Evolutionary conservation across 2,113 vertebrate species (phyloP), one percentile per base, ranked within the genome.

Genomic region (Gymnocephalus cernua): DNA sequence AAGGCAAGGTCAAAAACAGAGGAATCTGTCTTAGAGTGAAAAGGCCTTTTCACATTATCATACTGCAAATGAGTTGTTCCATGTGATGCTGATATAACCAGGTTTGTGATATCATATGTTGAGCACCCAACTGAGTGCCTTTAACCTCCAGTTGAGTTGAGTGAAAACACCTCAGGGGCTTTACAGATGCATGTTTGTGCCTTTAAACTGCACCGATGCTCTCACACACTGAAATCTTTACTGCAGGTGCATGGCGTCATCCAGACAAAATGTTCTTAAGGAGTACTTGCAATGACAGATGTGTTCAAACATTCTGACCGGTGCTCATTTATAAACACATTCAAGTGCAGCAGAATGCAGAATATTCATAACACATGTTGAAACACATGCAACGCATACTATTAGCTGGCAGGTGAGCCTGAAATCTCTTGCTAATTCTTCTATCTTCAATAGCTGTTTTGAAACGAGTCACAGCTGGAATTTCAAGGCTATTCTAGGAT

Each of bases 201-300:
- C n/a, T 53, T 70, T 80, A 23, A 82, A 72, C 63, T 54, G 41
- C 47, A 32, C 27, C 15, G 11, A 29, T n/a, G 18, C 16, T 56
- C 15, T 71, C 69, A 16, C 47, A 51, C 45, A 53, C 70, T 48
- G 4, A 83, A 61, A 38, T 62, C 67, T 79, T 63, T 38, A 73
- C 73, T 2, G 38, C n/a, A n/a, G 10, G 10, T 67, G 73, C 66
- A 21, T 79, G 74, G 9, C 65, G 38, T 85, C 88, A 86, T 58
- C 54, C 11, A 57, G 63, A 74, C 72, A 83, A 83, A 79, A 83
- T 83, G 75, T 71, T 86, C 73, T 53, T 18, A 2, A 53, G 54
- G 16, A 79, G 16, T 32, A 21, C 27, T 35, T 13, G 15, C 67
- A 50, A 23, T 10, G 15, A 47, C 82, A 89, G 66, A 84, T 80